A percentile compares a stretch with the other conserved stretches of the same genome.
These are phyloP conservation scores for Cheirogaleus medius DNA, from an alignment of 2,113 vertebrate genomes.

Conservation along the genomic window DNA sequence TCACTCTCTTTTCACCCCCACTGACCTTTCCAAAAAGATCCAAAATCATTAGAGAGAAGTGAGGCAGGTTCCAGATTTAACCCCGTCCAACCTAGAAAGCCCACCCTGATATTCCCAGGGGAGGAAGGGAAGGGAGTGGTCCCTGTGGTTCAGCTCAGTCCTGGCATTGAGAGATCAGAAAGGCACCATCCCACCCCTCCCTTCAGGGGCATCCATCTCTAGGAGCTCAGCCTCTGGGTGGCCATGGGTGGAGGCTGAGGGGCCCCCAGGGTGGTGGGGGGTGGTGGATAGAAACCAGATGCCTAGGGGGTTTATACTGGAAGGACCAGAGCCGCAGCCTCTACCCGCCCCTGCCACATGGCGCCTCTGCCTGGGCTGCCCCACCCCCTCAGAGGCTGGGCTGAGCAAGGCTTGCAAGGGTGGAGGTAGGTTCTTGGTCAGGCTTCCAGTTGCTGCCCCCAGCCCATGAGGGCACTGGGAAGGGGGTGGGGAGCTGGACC, in stretches of 20 bases:
- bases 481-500: neutral
- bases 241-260: slow-evolving; percentile 80
- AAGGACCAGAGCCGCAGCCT: slow-evolving; percentile 82
- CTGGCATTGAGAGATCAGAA: slow-evolving; percentile 72
- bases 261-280: slow-evolving; percentile 79
- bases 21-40: slow-evolving; percentile 13
- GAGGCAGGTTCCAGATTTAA: slow-evolving; percentile 50
- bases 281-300: slow-evolving; percentile 82
- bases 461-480: slow-evolving; percentile 43
- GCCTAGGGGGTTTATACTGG: slow-evolving; percentile 83
- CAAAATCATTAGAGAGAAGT: slow-evolving; percentile 11
- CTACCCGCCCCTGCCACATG: slow-evolving; percentile 81
- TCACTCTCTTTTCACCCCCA: neutral
- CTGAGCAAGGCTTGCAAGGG: slow-evolving; percentile 73
- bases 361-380: slow-evolving; percentile 75
- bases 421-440: slow-evolving; percentile 70
- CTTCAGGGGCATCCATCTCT: slow-evolving; percentile 72
- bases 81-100: slow-evolving; percentile 57
- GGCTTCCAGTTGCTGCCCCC: slow-evolving; percentile 63
- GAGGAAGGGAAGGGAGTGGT: slow-evolving; percentile 51
- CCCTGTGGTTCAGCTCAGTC: slow-evolving; percentile 63
- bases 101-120: slow-evolving; percentile 49
- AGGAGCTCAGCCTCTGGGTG: slow-evolving; percentile 75
- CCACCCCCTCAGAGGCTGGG: slow-evolving; percentile 80
- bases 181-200: slow-evolving; percentile 68